Evolutionary conservation across 1,140 invertebrate species (phyloP).

Genomic region (Plectus sambesii): DNA sequence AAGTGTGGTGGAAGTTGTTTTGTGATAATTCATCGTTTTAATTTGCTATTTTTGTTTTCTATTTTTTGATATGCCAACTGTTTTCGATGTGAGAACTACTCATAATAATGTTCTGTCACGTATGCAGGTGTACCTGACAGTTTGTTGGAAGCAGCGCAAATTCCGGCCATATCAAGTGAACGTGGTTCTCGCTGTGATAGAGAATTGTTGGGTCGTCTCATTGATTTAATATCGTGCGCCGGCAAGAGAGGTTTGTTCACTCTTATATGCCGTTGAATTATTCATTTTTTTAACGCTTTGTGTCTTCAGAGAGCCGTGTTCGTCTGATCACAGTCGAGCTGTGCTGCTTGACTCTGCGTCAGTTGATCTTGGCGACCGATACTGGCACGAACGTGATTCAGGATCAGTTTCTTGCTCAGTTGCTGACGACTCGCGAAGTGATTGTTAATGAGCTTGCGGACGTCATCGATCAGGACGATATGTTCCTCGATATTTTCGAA

Average conservation of each 20-base stretch:
- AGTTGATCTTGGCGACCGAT: constrained; percentile 48
- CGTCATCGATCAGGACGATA: constrained; percentile 94
- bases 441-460: constrained; percentile 70
- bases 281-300: no score
- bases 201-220: constrained; percentile 18
- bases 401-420: constrained; percentile 50
- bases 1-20: constrained; percentile 14
- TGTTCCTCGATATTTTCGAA: constrained; percentile 97
- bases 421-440: constrained; percentile 61
- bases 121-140: constrained; percentile 22
- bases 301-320: constrained; percentile 61
- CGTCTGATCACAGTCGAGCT: constrained; percentile 82
- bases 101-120: no score
- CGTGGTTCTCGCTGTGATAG: constrained; percentile 31
- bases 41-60: constrained; percentile 4
- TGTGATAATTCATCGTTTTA: constrained; percentile 9
- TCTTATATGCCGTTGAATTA: constrained; percentile 44
- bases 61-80: no score
- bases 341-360: constrained; percentile 62
- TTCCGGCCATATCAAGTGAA: no score
- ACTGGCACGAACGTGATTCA: constrained; percentile 53
- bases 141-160: constrained; percentile 29
- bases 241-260: constrained; percentile 1
- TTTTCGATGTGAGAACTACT: no score
- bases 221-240: constrained; percentile 8